Evolutionary conservation across 2,888 invertebrate genomes (phyloP).

Genomic region (Noctua pronuba): DNA sequence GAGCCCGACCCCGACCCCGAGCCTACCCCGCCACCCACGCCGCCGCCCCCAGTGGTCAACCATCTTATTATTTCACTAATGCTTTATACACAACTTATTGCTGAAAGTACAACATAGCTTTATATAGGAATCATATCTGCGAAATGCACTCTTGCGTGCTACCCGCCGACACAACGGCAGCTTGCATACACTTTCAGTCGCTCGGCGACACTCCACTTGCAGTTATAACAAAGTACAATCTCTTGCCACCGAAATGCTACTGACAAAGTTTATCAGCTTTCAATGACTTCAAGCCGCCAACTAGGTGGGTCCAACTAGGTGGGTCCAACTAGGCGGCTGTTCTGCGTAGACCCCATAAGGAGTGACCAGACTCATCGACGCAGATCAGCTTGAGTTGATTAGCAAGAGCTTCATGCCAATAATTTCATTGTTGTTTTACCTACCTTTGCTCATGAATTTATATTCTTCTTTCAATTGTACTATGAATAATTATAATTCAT

Average conservation of each 20-base stretch:
- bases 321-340: background rate
- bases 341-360: background rate
- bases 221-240: background rate
- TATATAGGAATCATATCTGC: background rate
- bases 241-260: background rate
- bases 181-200: background rate
- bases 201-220: background rate
- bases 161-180: background rate
- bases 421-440: background rate
- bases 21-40: slow-evolving; percentile 86
- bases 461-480: background rate
- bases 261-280: background rate
- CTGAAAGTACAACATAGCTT: background rate
- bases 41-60: slow-evolving; percentile 77
- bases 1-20: slow-evolving; percentile 87
- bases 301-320: background rate
- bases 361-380: background rate
- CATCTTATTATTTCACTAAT: background rate
- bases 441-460: background rate
- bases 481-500: background rate
- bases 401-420: background rate
- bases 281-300: background rate
- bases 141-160: background rate
- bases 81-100: background rate
- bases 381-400: background rate